Evolutionary conservation across 2,113 vertebrate genomes (phyloP).

Genomic region (Seriola quinqueradiata): DNA sequence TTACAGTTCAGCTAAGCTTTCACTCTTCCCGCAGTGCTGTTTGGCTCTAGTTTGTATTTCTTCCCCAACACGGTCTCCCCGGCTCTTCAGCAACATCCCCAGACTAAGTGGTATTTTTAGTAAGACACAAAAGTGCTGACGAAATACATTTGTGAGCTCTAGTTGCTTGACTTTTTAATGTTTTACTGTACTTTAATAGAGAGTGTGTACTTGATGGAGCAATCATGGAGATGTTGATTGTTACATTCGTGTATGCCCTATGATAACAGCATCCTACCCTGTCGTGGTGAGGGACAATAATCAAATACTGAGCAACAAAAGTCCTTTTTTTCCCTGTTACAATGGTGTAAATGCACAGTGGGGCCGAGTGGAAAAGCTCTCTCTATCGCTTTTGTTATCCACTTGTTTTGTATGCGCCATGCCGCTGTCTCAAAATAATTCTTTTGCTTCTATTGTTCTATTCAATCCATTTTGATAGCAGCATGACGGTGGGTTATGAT

Average conservation of each 20-base stretch:
- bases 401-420: slow-evolving; percentile 58
- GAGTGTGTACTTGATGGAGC: slow-evolving; percentile 18
- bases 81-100: neutral
- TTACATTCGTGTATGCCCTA: slow-evolving; percentile 6
- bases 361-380: slow-evolving; percentile 44
- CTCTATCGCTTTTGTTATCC: slow-evolving; percentile 61
- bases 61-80: neutral
- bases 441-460: slow-evolving; percentile 46
- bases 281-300: slow-evolving; percentile 52
- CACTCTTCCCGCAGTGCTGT: neutral
- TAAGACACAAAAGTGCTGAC: slow-evolving; percentile 14
- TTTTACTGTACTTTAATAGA: slow-evolving; percentile 15
- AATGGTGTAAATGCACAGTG: slow-evolving; percentile 50
- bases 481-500: slow-evolving; percentile 35
- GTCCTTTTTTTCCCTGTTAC: slow-evolving; percentile 30
- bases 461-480: slow-evolving; percentile 38
- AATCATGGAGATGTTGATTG: slow-evolving; percentile 16
- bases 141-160: slow-evolving; percentile 2
- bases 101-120: slow-evolving; percentile 15
- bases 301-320: slow-evolving; percentile 57
- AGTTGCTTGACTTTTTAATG: neutral
- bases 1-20: neutral
- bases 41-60: slow-evolving; percentile 6
- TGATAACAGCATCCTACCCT: slow-evolving; percentile 46
- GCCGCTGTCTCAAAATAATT: slow-evolving; percentile 52